Conservation (phyloP, 2,888 invertebrate genomes). For the Alloscopus bannaensis region DNA sequence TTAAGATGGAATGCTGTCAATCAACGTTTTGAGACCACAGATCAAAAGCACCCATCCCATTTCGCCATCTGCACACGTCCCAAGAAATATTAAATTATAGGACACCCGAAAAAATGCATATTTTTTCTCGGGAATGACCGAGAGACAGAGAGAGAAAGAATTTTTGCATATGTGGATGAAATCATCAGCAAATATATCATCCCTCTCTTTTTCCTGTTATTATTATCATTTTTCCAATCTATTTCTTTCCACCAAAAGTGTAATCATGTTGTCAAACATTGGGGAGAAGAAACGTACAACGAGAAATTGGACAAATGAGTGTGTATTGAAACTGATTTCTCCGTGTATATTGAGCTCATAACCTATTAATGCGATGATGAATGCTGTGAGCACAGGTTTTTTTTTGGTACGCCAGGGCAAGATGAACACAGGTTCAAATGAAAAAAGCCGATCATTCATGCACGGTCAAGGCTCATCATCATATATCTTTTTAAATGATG, state of each 20-base stretch:
- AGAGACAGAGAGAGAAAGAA: background rate
- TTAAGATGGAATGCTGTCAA: conserved; percentile 28
- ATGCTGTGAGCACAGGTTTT: background rate
- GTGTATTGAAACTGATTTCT: background rate
- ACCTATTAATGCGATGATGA: background rate
- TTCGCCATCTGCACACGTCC: conserved; percentile 11
- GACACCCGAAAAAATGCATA: background rate
- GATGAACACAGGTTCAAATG: no score
- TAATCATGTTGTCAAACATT: conserved; percentile 26
- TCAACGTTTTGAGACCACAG: background rate
- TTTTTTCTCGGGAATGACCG: background rate
- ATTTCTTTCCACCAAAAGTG: background rate
- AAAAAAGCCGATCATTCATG: no score
- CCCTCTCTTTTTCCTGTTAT: background rate
- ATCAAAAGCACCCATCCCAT: no score
- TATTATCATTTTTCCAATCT: conserved; percentile 4
- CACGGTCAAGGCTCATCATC: background rate
- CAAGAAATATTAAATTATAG: background rate
- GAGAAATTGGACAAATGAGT: conserved; percentile 24
- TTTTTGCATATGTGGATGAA: conserved; percentile 6
- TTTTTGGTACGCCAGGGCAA: no score
- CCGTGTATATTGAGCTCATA: background rate
- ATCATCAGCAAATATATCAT: conserved; percentile 25
- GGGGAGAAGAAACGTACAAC: background rate
- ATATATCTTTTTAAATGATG: background rate